Evolutionary conservation across 1,140 invertebrate species (phyloP).

Genomic region (Drosophila simulans): DNA sequence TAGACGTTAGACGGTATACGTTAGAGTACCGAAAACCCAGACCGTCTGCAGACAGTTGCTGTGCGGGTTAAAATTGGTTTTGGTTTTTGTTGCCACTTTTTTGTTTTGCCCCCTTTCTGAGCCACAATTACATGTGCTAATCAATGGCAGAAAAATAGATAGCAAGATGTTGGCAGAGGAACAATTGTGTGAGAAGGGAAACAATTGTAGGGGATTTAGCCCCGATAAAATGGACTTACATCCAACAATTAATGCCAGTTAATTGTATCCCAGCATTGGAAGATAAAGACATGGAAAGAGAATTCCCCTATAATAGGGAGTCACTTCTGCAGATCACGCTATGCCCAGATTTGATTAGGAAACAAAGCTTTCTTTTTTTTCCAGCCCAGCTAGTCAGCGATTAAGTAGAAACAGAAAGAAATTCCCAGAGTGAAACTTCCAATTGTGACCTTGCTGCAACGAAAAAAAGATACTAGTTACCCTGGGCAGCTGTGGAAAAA

Average conservation of each 20-base stretch:
- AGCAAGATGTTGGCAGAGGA: neutral
- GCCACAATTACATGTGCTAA: slow-evolving; percentile 59
- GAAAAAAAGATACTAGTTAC: slow-evolving; percentile 14
- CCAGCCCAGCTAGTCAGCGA: slow-evolving; percentile 31
- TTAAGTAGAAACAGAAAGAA: slow-evolving; percentile 19
- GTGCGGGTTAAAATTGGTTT: slow-evolving; percentile 44
- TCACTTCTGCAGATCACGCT: slow-evolving; percentile 16
- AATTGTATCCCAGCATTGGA: slow-evolving; percentile 10
- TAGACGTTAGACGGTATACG: slow-evolving; percentile 44
- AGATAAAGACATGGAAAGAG: slow-evolving; percentile 1
- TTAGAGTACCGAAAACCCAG: slow-evolving; percentile 42
- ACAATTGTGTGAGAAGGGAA: slow-evolving; percentile 22
- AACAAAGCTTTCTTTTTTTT: slow-evolving; percentile 17
- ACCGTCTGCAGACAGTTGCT: slow-evolving; percentile 47
- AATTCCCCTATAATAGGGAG: slow-evolving; percentile 14
- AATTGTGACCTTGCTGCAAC: slow-evolving; percentile 39
- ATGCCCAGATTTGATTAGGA: slow-evolving; percentile 35
- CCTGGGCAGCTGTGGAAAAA: slow-evolving; percentile 7
- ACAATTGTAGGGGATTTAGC: slow-evolving; percentile 34
- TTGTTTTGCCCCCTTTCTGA: slow-evolving; percentile 1
- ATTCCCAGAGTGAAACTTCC: slow-evolving; percentile 41
- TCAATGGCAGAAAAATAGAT: slow-evolving; percentile 44
- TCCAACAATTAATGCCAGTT: slow-evolving; percentile 29
- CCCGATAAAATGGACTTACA: slow-evolving; percentile 24
- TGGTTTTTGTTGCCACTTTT: slow-evolving; percentile 13